These are phyloP conservation scores for Cryptus viduatorius DNA, from an alignment of 2,888 invertebrate genomes.

Conservation along the genomic window DNA sequence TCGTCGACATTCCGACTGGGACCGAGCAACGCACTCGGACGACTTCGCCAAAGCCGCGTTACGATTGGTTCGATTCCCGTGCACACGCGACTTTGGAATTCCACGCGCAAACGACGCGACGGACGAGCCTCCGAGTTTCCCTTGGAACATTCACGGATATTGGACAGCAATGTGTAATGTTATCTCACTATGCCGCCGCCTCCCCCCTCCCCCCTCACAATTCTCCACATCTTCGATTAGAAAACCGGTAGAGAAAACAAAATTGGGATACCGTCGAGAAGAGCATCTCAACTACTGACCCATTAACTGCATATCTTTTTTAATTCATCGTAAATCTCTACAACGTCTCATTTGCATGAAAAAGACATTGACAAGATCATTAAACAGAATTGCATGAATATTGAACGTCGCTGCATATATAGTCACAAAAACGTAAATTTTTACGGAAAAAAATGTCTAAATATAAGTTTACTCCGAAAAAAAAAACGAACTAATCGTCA, in stretches of 20 bases:
- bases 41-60: conserved; percentile 41
- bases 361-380: no score
- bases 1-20: conserved; percentile 50
- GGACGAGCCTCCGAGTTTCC: conserved; percentile 27
- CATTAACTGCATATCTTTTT: background rate
- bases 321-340: no score
- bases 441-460: no score
- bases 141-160: conserved; percentile 4
- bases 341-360: no score
- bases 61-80: conserved; percentile 62
- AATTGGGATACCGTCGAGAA: background rate
- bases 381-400: no score
- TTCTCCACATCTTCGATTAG: background rate
- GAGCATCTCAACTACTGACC: background rate
- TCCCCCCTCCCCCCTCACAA: background rate
- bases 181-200: background rate
- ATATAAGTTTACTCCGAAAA: no score
- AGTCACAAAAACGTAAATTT: no score
- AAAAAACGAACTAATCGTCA: background rate
- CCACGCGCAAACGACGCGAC: conserved; percentile 43
- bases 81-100: conserved; percentile 56
- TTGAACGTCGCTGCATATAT: no score
- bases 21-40: conserved; percentile 51
- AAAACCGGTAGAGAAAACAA: background rate
- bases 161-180: background rate